Base-by-base conservation (phyloP, 2,797 vertebrate species). In the Cossypha polioptera region DNA sequence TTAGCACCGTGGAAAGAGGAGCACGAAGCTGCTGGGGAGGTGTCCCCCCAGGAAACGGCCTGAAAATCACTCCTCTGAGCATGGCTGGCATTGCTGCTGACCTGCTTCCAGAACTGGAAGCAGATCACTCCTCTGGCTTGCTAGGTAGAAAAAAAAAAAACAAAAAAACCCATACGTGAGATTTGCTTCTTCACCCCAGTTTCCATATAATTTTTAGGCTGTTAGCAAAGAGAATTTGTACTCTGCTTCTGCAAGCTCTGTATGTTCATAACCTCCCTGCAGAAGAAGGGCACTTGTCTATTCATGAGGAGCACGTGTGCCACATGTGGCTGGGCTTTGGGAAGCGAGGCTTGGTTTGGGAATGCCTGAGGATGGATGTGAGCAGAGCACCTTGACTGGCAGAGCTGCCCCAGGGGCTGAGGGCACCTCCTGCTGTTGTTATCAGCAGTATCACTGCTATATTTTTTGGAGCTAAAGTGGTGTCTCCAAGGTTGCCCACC, bases 1-100 rank as follows among this genome's bases (percentile, higher is more conserved):
- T 81, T 91, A 66, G 35, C 53, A 67, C 40, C 9, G 9, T 14
- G 43, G 63, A 29, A 91, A 22, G 61, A 65, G 59, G 76, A 88
- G 3, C 42, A 28, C 0, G 0, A 14, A 47, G 63, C 17, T 92
- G 28, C 36, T 62, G 33, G 17, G n/a, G 21, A 57, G 0, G 15
- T 36, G 45, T 72, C 36, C 28, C n/a, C 36, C 63, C 33, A 31
- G 24, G 53, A 45, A 91, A 31, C 2, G 9, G 3, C 26, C 59
- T 73, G 73, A 38, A 90, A 88, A 38, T 66, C 33, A 28, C 48
- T 76, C 6, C 7, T 53, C 33, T 74, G 66, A 75, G 26, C 36
- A 4, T 10, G 59, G 36, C 73, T 92, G 68, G 17, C 16, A 7
- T 15, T 50, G 35, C 47, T 94, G 59, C 45, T 76, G 45, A 45